Conservation (phyloP, 2,797 vertebrate species). For the Coregonus suidteri region DNA sequence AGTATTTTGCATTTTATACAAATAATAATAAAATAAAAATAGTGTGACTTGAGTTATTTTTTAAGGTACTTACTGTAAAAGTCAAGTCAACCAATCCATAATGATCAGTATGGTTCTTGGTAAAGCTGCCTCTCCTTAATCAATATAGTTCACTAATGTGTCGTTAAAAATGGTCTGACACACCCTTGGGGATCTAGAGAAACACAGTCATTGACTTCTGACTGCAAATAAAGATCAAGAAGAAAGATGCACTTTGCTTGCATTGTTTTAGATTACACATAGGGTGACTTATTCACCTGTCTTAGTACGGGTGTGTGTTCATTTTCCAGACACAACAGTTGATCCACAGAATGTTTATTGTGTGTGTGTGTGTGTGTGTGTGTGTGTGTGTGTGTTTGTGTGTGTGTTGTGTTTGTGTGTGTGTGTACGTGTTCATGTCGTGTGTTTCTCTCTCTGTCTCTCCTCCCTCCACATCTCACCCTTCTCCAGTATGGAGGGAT, state of each 20-base stretch:
- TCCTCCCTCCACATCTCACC: conserved; percentile 12
- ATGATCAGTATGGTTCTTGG: conserved; percentile 37
- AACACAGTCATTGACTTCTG: conserved; percentile 17
- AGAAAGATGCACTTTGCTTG: neutral
- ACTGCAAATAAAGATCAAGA: neutral
- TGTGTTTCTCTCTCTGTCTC: neutral
- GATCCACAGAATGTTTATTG: no score
- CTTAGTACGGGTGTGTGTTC: no score
- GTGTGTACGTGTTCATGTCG: no score
- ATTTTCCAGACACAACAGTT: no score
- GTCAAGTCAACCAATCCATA: conserved; percentile 27
- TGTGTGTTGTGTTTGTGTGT: no score
- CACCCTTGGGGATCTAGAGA: conserved; percentile 33
- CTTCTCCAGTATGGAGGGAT: conserved; percentile 92
- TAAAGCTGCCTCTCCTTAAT: conserved; percentile 19
- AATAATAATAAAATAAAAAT: no score
- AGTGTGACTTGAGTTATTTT: conserved; percentile 3
- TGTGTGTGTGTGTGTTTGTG: no score
- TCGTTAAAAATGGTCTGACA: conserved; percentile 42
- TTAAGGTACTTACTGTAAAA: conserved; percentile 32
- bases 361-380: no score
- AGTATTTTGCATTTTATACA: no score
- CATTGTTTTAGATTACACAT: no score
- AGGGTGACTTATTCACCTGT: neutral
- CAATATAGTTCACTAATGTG: conserved; percentile 41